These are phyloP conservation scores for Aplysina aerophoba DNA, from an alignment of 37 sponge, comb jelly and placozoan species.

Conservation along the genomic window DNA sequence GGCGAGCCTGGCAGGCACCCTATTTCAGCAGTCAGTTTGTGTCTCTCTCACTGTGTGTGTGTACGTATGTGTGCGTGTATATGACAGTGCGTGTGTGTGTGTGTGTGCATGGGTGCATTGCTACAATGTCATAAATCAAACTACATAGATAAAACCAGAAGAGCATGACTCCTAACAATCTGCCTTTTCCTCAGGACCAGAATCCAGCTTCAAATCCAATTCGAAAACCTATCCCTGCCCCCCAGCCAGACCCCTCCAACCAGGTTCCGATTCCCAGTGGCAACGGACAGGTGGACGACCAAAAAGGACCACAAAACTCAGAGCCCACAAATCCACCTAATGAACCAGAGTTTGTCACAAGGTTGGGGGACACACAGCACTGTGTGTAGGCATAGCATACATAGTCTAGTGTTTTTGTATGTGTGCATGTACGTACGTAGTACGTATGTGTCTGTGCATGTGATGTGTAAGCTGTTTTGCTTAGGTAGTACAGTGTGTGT, in stretches of 20 bases:
- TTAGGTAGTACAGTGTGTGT: slow-evolving; percentile 19
- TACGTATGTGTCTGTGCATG: neutral
- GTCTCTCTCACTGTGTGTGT: neutral
- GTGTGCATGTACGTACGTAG: neutral
- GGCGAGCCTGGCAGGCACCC: neutral
- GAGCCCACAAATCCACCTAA: slow-evolving; percentile 63
- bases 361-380: slow-evolving; percentile 22
- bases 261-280: slow-evolving; percentile 16
- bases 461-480: neutral
- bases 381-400: neutral
- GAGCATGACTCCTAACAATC: too few relatives aligned
- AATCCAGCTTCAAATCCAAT: too few relatives aligned
- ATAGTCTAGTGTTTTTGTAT: slow-evolving; percentile 40
- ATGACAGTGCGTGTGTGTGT: neutral
- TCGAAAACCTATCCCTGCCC: too few relatives aligned
- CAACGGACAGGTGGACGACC: slow-evolving; percentile 28
- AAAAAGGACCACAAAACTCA: neutral
- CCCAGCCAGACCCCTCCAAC: neutral
- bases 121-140: too few relatives aligned
- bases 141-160: too few relatives aligned
- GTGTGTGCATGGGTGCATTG: slow-evolving; percentile 58
- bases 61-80: neutral
- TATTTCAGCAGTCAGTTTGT: neutral
- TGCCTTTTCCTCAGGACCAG: too few relatives aligned
- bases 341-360: slow-evolving; percentile 13